Conservation (phyloP, 1,140 invertebrate genomes). For the Bombus huntii region DNA sequence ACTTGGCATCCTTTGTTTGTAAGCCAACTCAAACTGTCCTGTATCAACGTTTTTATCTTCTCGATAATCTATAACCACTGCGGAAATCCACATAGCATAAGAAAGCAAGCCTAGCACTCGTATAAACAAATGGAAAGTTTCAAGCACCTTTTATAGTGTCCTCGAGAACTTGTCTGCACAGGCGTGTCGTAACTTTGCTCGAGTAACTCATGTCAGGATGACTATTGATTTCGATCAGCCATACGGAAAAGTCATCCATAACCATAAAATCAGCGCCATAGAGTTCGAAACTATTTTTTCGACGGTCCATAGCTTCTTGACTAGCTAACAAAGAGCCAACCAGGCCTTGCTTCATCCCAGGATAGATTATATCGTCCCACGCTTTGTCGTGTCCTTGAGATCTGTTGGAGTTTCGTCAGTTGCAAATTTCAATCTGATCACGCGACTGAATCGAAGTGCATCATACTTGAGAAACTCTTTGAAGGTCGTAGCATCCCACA, state of each 20-base stretch:
- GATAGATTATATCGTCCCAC: slow-evolving; percentile 93
- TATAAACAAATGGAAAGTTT: neutral
- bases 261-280: slow-evolving; percentile 97
- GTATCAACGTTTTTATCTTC: slow-evolving; percentile 91
- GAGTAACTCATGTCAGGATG: slow-evolving; percentile 95
- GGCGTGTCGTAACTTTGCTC: slow-evolving; percentile 92
- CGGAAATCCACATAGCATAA: neutral
- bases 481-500: slow-evolving; percentile 83
- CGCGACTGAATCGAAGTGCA: neutral
- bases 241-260: slow-evolving; percentile 89
- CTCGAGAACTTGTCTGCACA: slow-evolving; percentile 94
- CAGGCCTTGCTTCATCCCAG: slow-evolving; percentile 94
- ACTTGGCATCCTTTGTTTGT: slow-evolving; percentile 88
- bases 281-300: slow-evolving; percentile 95
- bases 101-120: neutral
- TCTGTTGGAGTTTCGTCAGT: slow-evolving; percentile 65
- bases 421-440: neutral
- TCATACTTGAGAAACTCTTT: slow-evolving; percentile 79
- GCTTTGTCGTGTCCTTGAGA: slow-evolving; percentile 87
- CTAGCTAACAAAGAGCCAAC: slow-evolving; percentile 93
- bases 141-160: slow-evolving; percentile 94
- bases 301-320: slow-evolving; percentile 92
- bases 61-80: slow-evolving; percentile 94
- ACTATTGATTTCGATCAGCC: slow-evolving; percentile 93
- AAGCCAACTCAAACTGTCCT: slow-evolving; percentile 93